Evolutionary conservation across 2,888 invertebrate species (phyloP), one percentile per base, ranked within the genome.

Genomic region (Octodonta nipae): DNA sequence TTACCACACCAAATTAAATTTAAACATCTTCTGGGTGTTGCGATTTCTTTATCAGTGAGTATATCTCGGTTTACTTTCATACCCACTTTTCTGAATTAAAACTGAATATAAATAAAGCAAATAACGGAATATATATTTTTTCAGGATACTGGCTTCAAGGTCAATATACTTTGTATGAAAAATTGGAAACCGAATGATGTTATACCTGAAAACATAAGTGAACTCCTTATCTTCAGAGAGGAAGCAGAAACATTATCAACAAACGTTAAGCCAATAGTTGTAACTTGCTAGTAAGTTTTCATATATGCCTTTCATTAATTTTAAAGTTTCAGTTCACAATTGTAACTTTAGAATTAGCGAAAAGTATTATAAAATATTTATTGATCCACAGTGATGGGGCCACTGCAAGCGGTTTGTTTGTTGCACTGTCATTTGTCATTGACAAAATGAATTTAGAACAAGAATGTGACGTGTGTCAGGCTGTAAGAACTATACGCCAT

Each of bases 381-480:
- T n/a, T n/a, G n/a, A 14, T 30, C 38, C 56, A 37, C 38, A 68
- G 68, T 36, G 60, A 68, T 46, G 68, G 68, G 4, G 58, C 60
- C 7, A 63, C 54, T 6, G 61, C 61, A 6, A 56, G 61, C 42
- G 68, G 68, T 7, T 45, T 67, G 12, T 68, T 63, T 40, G 44
- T 65, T 15, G 63, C 65, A 1, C 36, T 63, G 35, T 55, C 56
- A 8, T 64, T 64, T 37, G 36, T 67, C 5, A 53, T 67, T 11
- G 66, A 68, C 40, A 62, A 64, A 49, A 66, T 69, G 47, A 60
- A 64, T 34, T 43, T 63, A 5, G 67, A 68, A 45, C 64, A 65
- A 20, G 55, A 60, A 34, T 65, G 66, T 37, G 68, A 70, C 39
- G 63, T 67, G 12, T 64, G 63, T 34, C 54, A 62, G 33, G 64